A percentile compares a stretch with the other conserved stretches of the same genome.
Evolutionary conservation across 2,888 invertebrate genomes (phyloP).

Genomic region (Hyppa rectilinea): DNA sequence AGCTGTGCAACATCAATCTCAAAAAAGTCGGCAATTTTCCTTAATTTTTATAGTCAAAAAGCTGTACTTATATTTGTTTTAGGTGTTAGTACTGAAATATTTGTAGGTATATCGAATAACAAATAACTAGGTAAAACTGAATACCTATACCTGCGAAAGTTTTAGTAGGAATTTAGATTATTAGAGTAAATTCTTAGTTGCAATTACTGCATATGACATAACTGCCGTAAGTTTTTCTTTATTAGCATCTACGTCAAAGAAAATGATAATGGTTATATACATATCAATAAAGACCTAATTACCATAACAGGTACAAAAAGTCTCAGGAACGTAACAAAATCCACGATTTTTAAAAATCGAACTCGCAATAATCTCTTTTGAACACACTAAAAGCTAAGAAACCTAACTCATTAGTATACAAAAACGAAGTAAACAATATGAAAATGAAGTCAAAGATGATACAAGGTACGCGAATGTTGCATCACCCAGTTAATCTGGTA

Average conservation of each 20-base stretch:
- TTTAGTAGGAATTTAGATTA: not conserved
- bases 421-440: constrained; percentile 70
- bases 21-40: not conserved
- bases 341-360: not conserved
- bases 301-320: constrained; percentile 30
- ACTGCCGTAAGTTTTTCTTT: not conserved
- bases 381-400: constrained; percentile 4
- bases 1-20: not conserved
- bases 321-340: not conserved
- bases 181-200: not conserved
- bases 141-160: not conserved
- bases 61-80: too few relatives aligned
- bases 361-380: constrained; percentile 10
- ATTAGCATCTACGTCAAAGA: not conserved
- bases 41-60: not conserved
- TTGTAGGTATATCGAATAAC: too few relatives aligned
- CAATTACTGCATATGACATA: not conserved
- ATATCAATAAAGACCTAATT: not conserved
- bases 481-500: constrained; percentile 78
- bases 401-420: constrained; percentile 43
- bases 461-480: constrained; percentile 77
- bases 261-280: constrained; percentile 12
- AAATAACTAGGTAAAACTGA: not conserved
- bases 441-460: constrained; percentile 71
- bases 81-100: too few relatives aligned